Percentiles rank a stretch among this genome's conserved stretches.
These are phyloP conservation scores for Peromyscus maniculatus DNA, from an alignment of 2,113 vertebrate species.

Conservation along the genomic window DNA sequence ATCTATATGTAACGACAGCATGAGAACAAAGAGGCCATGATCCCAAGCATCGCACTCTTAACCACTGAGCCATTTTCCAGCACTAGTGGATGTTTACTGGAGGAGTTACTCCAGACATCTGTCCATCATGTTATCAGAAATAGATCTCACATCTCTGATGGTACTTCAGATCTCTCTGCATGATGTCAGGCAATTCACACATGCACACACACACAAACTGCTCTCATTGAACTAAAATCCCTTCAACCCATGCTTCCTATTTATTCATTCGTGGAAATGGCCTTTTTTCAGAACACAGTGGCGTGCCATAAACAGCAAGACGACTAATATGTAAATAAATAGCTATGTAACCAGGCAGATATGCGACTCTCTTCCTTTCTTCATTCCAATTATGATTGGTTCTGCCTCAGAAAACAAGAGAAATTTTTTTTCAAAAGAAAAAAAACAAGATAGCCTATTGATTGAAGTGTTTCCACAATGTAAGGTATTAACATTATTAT, in stretches of 20 bases:
- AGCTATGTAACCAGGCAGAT: background rate
- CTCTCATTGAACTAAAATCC: conserved; percentile 60
- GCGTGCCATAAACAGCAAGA: background rate
- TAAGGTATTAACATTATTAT: background rate
- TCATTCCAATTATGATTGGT: background rate
- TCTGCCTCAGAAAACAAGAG: conserved; percentile 1
- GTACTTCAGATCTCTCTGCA: conserved; percentile 31
- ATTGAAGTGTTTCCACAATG: background rate
- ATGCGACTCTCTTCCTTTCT: background rate
- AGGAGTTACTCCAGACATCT: background rate
- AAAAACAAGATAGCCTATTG: conserved; percentile 3
- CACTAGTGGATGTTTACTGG: background rate
- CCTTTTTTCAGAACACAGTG: conserved; percentile 3
- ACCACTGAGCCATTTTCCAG: background rate
- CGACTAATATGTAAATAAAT: background rate
- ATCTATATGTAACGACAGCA: background rate
- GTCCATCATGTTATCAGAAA: background rate
- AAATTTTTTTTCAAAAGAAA: conserved; percentile 40
- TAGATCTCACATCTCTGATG: conserved; percentile 46
- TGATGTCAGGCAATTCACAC: background rate
- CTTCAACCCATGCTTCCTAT: conserved; percentile 17
- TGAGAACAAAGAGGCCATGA: background rate
- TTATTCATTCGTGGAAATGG: background rate
- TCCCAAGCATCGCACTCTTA: background rate
- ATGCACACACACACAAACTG: background rate